Percentiles rank a stretch among this genome's conserved stretches.
phyloP scores from a whole-genome alignment of 2,797 vertebrate species.

The Sarcoramphus papa region DNA sequence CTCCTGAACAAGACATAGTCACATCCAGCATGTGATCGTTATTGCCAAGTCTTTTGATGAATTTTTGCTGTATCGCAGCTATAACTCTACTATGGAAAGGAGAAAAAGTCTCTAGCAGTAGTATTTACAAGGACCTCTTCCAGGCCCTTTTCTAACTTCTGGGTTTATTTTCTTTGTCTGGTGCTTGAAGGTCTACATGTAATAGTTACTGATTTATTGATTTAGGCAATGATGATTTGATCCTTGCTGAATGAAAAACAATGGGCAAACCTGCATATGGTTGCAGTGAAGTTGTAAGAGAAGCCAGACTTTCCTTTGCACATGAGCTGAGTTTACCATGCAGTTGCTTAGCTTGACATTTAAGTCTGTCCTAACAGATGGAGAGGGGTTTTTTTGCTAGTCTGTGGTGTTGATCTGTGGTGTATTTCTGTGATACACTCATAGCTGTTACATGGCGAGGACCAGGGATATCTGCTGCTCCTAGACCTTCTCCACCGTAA shows the following conservation, averaged over 20 bases:
- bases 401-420: not conserved
- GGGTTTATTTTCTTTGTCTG: not conserved
- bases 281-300: not conserved
- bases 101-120: not conserved
- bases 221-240: not conserved
- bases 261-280: not conserved
- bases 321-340: not conserved
- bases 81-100: not conserved
- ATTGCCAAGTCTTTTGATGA: not conserved
- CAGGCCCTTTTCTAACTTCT: not conserved
- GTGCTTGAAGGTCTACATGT: not conserved
- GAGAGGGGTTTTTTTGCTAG: not conserved
- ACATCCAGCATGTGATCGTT: not conserved
- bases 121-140: not conserved
- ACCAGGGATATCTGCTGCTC: not conserved
- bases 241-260: not conserved
- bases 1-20: not conserved
- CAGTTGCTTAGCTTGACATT: not conserved
- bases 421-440: rapidly evolving
- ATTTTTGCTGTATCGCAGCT: not conserved
- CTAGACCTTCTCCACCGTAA: not conserved
- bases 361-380: not conserved
- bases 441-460: not conserved
- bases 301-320: not conserved
- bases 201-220: not conserved